These are phyloP conservation scores for Helostoma temminkii DNA, from an alignment of 2,797 vertebrate genomes.

Conservation along the genomic window DNA sequence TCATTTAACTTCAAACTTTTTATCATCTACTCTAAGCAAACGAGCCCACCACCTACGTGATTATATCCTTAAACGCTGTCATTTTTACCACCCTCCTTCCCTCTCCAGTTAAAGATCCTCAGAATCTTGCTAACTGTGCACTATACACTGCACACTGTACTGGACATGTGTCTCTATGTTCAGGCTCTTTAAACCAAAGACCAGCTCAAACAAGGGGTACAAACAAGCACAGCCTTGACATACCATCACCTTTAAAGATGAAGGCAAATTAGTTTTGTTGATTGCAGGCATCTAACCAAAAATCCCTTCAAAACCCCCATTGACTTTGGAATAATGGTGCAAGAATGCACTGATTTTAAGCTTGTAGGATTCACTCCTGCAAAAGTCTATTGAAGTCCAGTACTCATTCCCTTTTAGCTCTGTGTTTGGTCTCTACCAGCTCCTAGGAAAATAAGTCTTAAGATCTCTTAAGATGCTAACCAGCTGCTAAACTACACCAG, in stretches of 20 bases:
- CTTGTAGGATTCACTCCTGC: too few species aligned
- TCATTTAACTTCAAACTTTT: slow-evolving; percentile 60
- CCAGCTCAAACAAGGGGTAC: too few species aligned
- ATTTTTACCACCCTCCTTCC: slow-evolving; percentile 21
- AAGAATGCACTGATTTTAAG: too few species aligned
- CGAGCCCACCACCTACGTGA: slow-evolving; percentile 45
- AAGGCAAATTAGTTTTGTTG: too few species aligned
- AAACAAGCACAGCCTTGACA: too few species aligned
- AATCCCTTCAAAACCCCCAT: too few species aligned
- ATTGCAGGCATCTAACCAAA: too few species aligned
- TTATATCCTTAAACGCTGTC: slow-evolving; percentile 53
- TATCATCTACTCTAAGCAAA: slow-evolving; percentile 45
- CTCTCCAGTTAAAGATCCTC: slow-evolving; percentile 3
- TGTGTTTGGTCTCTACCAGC: slow-evolving; percentile 10
- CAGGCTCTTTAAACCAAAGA: too few species aligned
- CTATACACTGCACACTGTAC: background rate
- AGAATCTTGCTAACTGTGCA: background rate
- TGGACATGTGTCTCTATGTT: too few species aligned
- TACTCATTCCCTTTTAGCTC: background rate
- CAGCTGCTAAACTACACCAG: background rate
- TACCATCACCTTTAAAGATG: too few species aligned
- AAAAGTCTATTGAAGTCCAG: background rate
- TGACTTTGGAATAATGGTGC: too few species aligned
- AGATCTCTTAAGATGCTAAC: slow-evolving; percentile 6
- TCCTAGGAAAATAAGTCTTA: slow-evolving; percentile 11